Conservation (phyloP, 2,888 invertebrate species). For the Trichacis sp. region DNA sequence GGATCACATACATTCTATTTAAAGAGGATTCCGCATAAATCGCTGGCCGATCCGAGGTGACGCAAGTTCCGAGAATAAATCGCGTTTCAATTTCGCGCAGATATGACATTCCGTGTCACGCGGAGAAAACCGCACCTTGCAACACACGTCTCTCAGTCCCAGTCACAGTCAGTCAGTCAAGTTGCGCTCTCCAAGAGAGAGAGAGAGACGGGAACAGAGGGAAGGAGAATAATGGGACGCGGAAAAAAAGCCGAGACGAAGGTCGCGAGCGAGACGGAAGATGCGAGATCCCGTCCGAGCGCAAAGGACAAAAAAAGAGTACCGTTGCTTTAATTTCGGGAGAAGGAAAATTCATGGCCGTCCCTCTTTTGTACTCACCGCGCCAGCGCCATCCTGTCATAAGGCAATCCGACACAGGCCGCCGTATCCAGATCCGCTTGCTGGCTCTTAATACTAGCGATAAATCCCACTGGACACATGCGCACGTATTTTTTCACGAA, state of each 20-base stretch:
- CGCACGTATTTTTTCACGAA: conserved; percentile 57
- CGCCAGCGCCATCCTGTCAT: conserved; percentile 78
- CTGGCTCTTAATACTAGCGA: conserved; percentile 60
- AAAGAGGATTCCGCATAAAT: conserved; percentile 28
- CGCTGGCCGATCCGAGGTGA: conserved; percentile 28
- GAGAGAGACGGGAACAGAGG: background rate
- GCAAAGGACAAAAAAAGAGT: background rate
- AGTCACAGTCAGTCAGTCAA: too few species aligned
- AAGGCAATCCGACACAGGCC: conserved; percentile 73
- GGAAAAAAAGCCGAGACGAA: background rate
- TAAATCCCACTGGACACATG: conserved; percentile 69
- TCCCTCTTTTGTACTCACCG: conserved; percentile 70
- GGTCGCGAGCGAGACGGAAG: background rate
- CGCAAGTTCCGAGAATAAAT: conserved; percentile 38
- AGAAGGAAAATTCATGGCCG: conserved; percentile 32
- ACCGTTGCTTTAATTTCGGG: conserved; percentile 1
- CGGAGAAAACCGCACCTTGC: conserved; percentile 31
- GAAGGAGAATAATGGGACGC: background rate
- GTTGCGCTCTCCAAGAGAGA: too few species aligned
- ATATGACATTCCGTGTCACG: conserved; percentile 28
- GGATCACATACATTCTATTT: conserved; percentile 31
- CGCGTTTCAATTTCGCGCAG: conserved; percentile 25
- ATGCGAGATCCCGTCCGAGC: too few species aligned
- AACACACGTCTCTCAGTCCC: too few species aligned
- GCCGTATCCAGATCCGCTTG: conserved; percentile 71